Conservation (phyloP, 2,797 vertebrate genomes). For the Halcyon leucocephala region DNA sequence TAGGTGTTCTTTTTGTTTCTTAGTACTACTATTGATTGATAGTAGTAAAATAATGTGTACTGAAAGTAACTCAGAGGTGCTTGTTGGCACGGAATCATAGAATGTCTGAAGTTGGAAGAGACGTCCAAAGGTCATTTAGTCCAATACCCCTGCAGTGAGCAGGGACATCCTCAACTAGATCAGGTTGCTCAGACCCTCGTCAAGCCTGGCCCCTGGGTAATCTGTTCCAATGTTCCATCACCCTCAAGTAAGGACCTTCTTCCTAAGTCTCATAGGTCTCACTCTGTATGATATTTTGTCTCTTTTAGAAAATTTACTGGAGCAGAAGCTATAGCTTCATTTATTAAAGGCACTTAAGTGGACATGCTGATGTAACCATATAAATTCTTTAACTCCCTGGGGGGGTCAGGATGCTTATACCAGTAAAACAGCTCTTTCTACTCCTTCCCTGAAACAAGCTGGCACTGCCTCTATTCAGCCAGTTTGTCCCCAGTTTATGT, state of each 20-base stretch:
- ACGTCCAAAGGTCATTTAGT: too few relatives aligned
- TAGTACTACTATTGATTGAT: background rate
- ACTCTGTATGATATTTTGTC: background rate
- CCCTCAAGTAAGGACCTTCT: too few relatives aligned
- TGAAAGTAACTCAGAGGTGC: background rate
- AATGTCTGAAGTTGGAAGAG: too few relatives aligned
- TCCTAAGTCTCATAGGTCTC: background rate
- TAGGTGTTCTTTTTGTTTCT: background rate
- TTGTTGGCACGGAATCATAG: background rate
- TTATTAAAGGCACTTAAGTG: background rate
- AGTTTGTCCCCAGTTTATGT: background rate
- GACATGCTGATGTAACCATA: background rate
- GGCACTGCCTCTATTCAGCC: background rate
- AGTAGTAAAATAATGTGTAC: background rate
- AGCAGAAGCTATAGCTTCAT: background rate
- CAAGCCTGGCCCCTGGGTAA: too few relatives aligned
- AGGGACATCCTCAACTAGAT: too few relatives aligned
- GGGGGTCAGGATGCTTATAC: background rate
- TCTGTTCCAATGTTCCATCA: too few relatives aligned
- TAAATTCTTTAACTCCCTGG: background rate
- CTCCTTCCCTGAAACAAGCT: background rate
- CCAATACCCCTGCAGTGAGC: too few relatives aligned
- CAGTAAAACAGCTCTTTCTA: background rate
- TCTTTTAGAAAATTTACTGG: background rate
- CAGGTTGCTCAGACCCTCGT: too few relatives aligned